Evolutionary conservation across 2,888 invertebrate genomes (phyloP).

Genomic region (Dicranocentrus wangi): DNA sequence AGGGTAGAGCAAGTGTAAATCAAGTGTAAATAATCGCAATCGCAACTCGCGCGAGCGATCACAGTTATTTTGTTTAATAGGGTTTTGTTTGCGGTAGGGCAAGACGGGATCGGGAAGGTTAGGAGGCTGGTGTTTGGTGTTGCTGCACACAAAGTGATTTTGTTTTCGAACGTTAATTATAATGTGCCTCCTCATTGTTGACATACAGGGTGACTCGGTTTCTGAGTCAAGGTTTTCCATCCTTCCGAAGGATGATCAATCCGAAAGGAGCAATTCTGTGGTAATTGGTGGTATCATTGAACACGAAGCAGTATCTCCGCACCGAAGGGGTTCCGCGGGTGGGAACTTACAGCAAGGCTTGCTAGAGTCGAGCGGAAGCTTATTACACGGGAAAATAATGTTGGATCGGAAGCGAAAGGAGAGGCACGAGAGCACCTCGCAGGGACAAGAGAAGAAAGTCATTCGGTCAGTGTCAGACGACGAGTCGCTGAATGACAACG

Average conservation of each 20-base stretch:
- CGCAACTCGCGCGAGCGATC: too few species aligned
- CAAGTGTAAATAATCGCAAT: background rate
- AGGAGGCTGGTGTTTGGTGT: conserved; percentile 1
- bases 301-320: conserved; percentile 39
- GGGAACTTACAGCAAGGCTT: conserved; percentile 34
- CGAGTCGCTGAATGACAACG: conserved; percentile 61
- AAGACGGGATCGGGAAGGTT: too few species aligned
- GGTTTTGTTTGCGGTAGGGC: conserved; percentile 49
- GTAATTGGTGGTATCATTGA: background rate
- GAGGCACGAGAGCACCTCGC: conserved; percentile 79
- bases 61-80: conserved; percentile 16
- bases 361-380: conserved; percentile 53
- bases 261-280: conserved; percentile 9
- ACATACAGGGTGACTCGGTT: conserved; percentile 62
- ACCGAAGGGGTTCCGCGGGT: conserved; percentile 34
- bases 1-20: conserved; percentile 35
- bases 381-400: conserved; percentile 58
- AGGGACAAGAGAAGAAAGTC: conserved; percentile 79
- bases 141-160: conserved; percentile 2
- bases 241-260: conserved; percentile 58
- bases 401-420: conserved; percentile 79
- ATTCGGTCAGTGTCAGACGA: conserved; percentile 70
- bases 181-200: conserved; percentile 49
- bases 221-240: conserved; percentile 67
- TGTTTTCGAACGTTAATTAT: conserved; percentile 18